These are phyloP conservation scores for Ormia ochracea DNA, from an alignment of 2,888 invertebrate genomes.

Conservation along the genomic window DNA sequence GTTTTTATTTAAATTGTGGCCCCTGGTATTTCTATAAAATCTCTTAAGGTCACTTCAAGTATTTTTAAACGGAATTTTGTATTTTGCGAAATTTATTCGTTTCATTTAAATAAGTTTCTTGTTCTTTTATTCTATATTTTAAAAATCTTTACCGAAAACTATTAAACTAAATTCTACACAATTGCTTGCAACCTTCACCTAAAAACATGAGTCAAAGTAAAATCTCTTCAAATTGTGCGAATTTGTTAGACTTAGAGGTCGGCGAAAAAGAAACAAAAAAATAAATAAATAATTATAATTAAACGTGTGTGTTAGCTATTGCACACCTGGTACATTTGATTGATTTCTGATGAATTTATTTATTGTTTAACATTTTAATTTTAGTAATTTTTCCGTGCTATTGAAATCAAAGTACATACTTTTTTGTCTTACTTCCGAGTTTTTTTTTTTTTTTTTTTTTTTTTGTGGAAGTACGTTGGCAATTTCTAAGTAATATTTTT, in stretches of 20 bases:
- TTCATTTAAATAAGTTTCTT: background rate
- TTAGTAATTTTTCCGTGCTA: no score
- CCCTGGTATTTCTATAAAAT: background rate
- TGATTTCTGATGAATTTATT: no score
- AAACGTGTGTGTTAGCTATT: background rate
- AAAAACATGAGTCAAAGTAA: constrained; percentile 9
- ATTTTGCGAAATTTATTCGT: background rate
- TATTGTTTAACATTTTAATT: no score
- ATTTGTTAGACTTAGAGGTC: constrained; percentile 30
- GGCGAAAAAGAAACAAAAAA: background rate
- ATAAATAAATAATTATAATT: no score
- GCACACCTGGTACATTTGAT: background rate
- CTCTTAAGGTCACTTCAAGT: background rate
- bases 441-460: no score
- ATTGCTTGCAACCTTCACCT: constrained; percentile 51
- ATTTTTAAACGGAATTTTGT: background rate
- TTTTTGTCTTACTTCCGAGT: no score
- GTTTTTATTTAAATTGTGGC: background rate
- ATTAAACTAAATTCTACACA: constrained; percentile 24
- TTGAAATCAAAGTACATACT: no score
- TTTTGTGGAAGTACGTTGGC: no score
- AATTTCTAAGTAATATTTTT: no score
- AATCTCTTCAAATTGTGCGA: constrained; percentile 8
- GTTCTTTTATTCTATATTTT: background rate
- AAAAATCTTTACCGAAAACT: constrained; percentile 39